phyloP scores from a whole-genome alignment of 2,113 vertebrate genomes.

The Crotalus tigris region DNA sequence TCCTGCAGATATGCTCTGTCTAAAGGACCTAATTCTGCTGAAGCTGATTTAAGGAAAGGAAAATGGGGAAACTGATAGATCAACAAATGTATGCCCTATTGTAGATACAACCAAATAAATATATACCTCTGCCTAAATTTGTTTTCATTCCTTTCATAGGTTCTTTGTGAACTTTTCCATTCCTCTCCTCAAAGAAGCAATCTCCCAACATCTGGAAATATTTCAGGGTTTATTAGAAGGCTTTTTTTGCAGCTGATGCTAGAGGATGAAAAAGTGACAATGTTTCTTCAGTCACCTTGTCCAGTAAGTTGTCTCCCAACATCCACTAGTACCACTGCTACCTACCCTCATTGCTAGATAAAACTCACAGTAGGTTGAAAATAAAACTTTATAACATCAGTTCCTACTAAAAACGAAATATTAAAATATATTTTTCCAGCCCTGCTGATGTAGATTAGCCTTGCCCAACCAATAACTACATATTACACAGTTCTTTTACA shows the following conservation, averaged over 20 bases:
- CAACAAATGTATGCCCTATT: not conserved
- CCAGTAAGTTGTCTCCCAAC: constrained; percentile 75
- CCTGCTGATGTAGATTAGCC: not conserved
- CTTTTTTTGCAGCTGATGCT: constrained; percentile 98
- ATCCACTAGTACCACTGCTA: not conserved
- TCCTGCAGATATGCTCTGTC: not conserved
- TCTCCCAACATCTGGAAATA: constrained; percentile 92
- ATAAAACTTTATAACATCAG: not conserved
- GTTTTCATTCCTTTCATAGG: constrained; percentile 71
- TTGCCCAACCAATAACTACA: not conserved
- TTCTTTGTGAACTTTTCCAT: constrained; percentile 98
- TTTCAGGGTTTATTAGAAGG: constrained; percentile 95
- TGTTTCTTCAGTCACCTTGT: constrained; percentile 98
- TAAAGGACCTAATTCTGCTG: not conserved
- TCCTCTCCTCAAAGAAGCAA: constrained; percentile 91
- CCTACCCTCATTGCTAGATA: not conserved
- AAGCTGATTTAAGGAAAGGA: not conserved
- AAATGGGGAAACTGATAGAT: not conserved
- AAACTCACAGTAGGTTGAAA: not conserved
- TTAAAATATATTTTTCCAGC: not conserved
- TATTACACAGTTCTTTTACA: not conserved
- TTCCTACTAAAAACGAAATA: not conserved
- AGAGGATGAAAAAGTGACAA: constrained; percentile 98
- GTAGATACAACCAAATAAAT: not conserved
- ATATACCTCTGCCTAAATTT: constrained; percentile 15